phyloP scores from a whole-genome alignment of 2,797 vertebrate species.

The Enteromius fasciolatus region DNA sequence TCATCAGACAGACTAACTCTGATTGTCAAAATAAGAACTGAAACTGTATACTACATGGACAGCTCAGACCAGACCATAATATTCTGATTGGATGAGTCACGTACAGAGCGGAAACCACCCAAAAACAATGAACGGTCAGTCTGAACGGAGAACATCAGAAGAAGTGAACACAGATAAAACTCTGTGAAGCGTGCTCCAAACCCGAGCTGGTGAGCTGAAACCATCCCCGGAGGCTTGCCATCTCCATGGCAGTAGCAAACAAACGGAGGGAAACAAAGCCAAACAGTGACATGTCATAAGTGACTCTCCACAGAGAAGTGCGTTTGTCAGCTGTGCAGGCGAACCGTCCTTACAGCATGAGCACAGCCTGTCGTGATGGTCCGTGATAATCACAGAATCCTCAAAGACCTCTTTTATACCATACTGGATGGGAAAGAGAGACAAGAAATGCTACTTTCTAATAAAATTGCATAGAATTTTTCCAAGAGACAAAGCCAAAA shows the following conservation, averaged over 20 bases:
- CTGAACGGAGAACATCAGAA: background rate
- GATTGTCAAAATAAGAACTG: background rate
- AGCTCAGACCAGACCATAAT: background rate
- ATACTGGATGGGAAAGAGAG: background rate
- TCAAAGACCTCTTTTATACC: constrained; percentile 34
- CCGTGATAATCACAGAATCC: background rate
- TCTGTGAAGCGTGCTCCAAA: background rate
- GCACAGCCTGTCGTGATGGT: background rate
- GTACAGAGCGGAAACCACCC: too few species aligned
- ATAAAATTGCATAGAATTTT: background rate
- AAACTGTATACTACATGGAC: background rate
- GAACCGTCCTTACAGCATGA: background rate
- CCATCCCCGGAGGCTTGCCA: background rate
- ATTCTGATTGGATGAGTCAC: background rate
- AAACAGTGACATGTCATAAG: constrained; percentile 30
- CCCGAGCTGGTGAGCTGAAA: background rate
- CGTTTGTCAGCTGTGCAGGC: background rate
- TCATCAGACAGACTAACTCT: background rate
- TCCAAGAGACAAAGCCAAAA: background rate
- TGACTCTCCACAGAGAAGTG: constrained; percentile 3
- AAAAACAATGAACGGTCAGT: background rate
- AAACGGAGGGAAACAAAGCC: constrained; percentile 29
- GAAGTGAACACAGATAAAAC: background rate
- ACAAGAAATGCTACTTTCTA: background rate
- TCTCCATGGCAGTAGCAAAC: constrained; percentile 45